Evolutionary conservation across 2,113 vertebrate species (phyloP).

Genomic region (Coregonus clupeaformis): DNA sequence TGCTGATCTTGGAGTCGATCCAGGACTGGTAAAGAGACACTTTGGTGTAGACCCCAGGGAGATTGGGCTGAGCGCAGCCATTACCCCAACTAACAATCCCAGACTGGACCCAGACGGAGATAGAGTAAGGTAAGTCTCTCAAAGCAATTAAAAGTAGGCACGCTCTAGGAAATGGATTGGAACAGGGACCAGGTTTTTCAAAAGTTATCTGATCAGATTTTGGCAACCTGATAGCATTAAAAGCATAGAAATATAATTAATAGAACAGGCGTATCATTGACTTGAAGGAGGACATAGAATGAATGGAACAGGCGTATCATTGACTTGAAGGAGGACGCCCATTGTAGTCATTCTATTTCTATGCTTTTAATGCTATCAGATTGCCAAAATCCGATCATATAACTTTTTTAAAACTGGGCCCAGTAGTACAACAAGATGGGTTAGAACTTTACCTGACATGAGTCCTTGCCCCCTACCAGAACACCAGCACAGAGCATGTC

Average conservation of each 20-base stretch:
- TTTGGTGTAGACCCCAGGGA: slow-evolving; percentile 78
- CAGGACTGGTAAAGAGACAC: slow-evolving; percentile 74
- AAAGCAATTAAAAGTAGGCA: too few relatives aligned
- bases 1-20: slow-evolving; percentile 51
- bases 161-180: too few relatives aligned
- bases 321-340: too few relatives aligned
- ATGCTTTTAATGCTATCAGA: neutral
- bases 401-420: neutral
- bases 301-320: too few relatives aligned
- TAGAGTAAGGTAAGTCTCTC: too few relatives aligned
- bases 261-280: too few relatives aligned
- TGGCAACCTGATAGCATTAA: too few relatives aligned
- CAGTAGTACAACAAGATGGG: neutral
- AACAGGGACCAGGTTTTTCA: too few relatives aligned
- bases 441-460: slow-evolving; percentile 32
- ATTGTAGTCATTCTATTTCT: neutral
- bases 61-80: slow-evolving; percentile 75
- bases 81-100: slow-evolving; percentile 81
- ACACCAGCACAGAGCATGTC: slow-evolving; percentile 67
- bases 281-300: neutral
- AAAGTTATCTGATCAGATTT: too few relatives aligned
- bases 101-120: slow-evolving; percentile 73
- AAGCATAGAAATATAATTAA: neutral
- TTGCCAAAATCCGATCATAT: neutral
- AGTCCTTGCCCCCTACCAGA: slow-evolving; percentile 53